These are phyloP conservation scores for Axinella damicornis DNA, from an alignment of 37 sponge, comb jelly and placozoan genomes.

Conservation along the genomic window DNA sequence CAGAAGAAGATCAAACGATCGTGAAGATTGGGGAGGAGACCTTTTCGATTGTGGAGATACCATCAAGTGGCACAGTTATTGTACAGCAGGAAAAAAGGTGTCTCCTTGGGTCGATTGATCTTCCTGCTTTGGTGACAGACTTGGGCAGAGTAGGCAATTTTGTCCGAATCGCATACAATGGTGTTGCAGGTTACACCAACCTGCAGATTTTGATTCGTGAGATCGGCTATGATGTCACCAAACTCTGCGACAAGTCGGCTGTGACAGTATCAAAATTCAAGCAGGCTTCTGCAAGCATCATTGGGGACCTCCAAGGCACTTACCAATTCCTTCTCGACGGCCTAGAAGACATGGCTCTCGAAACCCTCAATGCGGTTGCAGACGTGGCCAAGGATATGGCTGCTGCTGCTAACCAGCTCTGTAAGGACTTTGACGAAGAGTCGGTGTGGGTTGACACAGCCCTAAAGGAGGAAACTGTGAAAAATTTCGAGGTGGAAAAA, in stretches of 20 bases:
- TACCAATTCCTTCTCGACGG: slow-evolving; percentile 47
- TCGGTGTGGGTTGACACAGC: not conserved
- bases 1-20: too few species aligned
- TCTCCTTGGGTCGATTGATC: too few species aligned
- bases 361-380: slow-evolving; percentile 3
- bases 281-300: slow-evolving; percentile 37
- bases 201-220: slow-evolving; percentile 43
- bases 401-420: slow-evolving; percentile 26
- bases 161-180: too few species aligned
- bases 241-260: slow-evolving; percentile 63
- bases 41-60: too few species aligned
- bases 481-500: not conserved
- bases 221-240: slow-evolving; percentile 55
- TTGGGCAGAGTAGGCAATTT: too few species aligned
- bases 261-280: slow-evolving; percentile 43
- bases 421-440: slow-evolving; percentile 9
- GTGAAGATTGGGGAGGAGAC: too few species aligned
- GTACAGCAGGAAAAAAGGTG: too few species aligned
- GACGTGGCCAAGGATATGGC: slow-evolving; percentile 49
- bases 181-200: too few species aligned
- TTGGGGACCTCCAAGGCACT: slow-evolving; percentile 29
- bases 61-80: too few species aligned
- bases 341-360: slow-evolving; percentile 51
- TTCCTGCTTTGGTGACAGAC: too few species aligned
- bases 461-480: not conserved